Percentiles rank a stretch among this genome's conserved stretches.
Evolutionary conservation across 2,797 vertebrate genomes (phyloP).

Genomic region (Sebastes kiyomatsui): DNA sequence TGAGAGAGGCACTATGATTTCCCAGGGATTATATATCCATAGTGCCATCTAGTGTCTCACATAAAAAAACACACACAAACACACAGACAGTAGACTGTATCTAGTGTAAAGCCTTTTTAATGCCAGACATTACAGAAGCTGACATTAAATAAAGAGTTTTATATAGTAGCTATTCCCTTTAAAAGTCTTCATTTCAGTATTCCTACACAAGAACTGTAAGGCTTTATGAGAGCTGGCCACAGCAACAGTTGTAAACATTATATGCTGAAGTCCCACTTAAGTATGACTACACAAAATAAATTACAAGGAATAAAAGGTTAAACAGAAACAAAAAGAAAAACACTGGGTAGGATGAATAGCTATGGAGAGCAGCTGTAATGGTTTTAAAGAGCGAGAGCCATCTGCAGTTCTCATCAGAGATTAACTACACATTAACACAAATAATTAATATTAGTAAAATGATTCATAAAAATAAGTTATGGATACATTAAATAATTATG

Average conservation of each 20-base stretch:
- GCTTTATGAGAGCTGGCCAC: not conserved
- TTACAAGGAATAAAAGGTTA: not conserved
- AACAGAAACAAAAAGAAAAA: not conserved
- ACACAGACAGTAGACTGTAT: not conserved
- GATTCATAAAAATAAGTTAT: conserved; percentile 21
- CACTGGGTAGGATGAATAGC: not conserved
- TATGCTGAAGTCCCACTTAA: not conserved
- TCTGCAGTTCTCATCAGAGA: not conserved
- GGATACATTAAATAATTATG: conserved; percentile 11
- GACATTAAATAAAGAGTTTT: not conserved
- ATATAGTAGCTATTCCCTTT: not conserved
- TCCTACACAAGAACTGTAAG: not conserved
- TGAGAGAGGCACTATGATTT: conserved; percentile 14
- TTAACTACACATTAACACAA: conserved; percentile 8
- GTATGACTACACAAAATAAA: not conserved
- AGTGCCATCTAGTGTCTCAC: conserved; percentile 86
- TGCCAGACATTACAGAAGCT: not conserved
- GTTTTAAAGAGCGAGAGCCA: not conserved
- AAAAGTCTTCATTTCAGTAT: not conserved
- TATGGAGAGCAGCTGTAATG: not conserved
- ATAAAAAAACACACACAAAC: conserved; percentile 31
- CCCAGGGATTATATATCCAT: conserved; percentile 67
- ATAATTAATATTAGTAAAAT: conserved; percentile 27
- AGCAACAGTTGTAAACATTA: not conserved
- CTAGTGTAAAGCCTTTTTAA: not conserved